Conservation (phyloP, 2,888 invertebrate genomes). For the Leptogaster cylindrica region DNA sequence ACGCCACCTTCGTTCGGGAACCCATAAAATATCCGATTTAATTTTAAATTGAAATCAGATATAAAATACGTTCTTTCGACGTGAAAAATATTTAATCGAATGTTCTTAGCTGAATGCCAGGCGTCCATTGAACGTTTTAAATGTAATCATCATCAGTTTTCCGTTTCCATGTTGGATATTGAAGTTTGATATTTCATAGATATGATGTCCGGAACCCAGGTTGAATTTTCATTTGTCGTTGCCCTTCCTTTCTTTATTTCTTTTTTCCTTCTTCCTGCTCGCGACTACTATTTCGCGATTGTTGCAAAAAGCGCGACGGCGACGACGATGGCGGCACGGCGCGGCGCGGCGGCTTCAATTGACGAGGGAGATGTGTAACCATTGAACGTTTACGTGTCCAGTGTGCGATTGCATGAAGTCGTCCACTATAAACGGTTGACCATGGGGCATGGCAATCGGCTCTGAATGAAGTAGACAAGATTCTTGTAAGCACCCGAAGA, state of each 20-base stretch:
- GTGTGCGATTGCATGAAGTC: not conserved
- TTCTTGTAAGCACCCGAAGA: not conserved
- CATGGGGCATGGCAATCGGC: slow-evolving; percentile 16
- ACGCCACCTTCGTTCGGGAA: not conserved
- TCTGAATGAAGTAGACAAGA: slow-evolving; percentile 14
- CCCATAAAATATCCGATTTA: slow-evolving; percentile 18
- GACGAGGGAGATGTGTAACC: no score
- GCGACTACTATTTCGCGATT: not conserved
- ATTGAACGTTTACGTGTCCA: no score
- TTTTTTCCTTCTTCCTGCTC: not conserved
- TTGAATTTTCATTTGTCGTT: no score
- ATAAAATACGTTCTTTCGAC: not conserved
- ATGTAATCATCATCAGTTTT: no score
- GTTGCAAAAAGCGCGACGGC: not conserved
- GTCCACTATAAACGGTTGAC: not conserved
- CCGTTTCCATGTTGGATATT: no score
- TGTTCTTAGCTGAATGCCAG: not conserved
- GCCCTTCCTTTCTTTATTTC: no score
- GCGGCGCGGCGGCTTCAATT: no score
- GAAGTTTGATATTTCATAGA: no score
- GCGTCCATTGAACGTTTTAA: no score
- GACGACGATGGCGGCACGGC: not conserved
- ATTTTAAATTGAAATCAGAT: slow-evolving; percentile 21
- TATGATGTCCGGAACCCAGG: no score
- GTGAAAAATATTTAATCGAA: not conserved